Evolutionary conservation across 2,113 vertebrate genomes (phyloP).

Genomic region (Lucifuga dentata): DNA sequence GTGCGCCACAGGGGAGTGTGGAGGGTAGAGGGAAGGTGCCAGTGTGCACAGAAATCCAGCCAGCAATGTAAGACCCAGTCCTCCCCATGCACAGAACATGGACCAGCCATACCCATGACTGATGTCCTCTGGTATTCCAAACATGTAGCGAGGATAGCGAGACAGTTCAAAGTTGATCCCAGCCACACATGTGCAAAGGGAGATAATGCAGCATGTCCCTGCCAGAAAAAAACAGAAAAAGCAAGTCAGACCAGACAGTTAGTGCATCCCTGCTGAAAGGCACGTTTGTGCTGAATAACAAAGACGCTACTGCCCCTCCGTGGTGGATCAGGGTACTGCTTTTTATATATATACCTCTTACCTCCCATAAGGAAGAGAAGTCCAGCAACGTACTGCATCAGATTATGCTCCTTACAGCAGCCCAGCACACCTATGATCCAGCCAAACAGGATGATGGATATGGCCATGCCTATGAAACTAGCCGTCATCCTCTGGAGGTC

Average conservation of each 20-base stretch:
- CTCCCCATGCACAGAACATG: constrained; percentile 99
- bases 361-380: constrained; percentile 97
- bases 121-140: constrained; percentile 97
- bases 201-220: constrained; percentile 99
- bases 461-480: constrained; percentile 94
- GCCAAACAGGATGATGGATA: constrained; percentile 93
- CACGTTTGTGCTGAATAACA: constrained; percentile 24
- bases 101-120: constrained; percentile 99
- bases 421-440: constrained; percentile 92
- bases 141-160: constrained; percentile 96
- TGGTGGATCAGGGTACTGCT: constrained; percentile 50
- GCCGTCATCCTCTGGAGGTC: constrained; percentile 95
- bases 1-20: constrained; percentile 88
- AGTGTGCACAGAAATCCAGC: constrained; percentile 99
- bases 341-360: constrained; percentile 74
- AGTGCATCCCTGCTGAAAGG: constrained; percentile 26
- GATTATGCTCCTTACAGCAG: constrained; percentile 92
- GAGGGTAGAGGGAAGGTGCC: constrained; percentile 96
- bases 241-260: constrained; percentile 19
- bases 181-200: constrained; percentile 98
- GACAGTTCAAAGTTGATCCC: constrained; percentile 99
- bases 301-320: constrained; percentile 60
- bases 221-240: constrained; percentile 31
- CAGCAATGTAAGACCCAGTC: constrained; percentile 96
- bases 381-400: constrained; percentile 96